Conservation (phyloP, 1,140 invertebrate species). For the Magallana angulata region DNA sequence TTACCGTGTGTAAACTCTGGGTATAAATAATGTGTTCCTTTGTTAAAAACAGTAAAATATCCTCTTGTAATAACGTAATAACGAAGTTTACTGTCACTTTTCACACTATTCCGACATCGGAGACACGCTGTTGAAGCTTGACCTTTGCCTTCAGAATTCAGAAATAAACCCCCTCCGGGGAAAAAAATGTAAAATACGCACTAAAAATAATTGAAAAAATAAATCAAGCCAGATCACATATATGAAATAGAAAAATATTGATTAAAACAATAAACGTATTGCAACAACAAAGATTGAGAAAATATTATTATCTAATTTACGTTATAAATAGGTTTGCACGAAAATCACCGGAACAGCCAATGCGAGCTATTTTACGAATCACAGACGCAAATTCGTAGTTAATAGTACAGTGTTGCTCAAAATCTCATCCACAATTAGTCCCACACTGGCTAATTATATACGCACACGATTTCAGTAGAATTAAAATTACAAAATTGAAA, state of each 20-base stretch:
- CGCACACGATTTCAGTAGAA: too few species aligned
- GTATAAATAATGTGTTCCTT: not conserved
- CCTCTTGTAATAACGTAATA: not conserved
- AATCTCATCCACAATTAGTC: not conserved
- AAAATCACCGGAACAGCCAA: not conserved
- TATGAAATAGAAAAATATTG: too few species aligned
- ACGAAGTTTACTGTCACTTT: slow-evolving; percentile 1
- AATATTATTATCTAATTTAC: not conserved
- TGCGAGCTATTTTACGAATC: slow-evolving; percentile 15
- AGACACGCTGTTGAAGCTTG: slow-evolving; percentile 33
- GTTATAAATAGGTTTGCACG: not conserved
- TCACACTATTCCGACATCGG: slow-evolving; percentile 22
- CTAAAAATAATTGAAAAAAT: not conserved
- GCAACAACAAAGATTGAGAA: too few species aligned
- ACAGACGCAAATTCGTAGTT: slow-evolving; percentile 8
- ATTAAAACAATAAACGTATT: too few species aligned
- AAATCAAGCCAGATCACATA: not conserved
- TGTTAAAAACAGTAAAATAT: not conserved
- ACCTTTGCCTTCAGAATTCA: slow-evolving; percentile 13
- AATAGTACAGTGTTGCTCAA: not conserved
- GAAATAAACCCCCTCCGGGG: not conserved
- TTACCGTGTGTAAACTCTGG: not conserved
- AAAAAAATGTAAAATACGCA: not conserved
- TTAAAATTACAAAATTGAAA: too few species aligned
- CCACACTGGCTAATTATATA: too few species aligned